These are phyloP conservation scores for Hartigia nigra DNA, from an alignment of 2,888 invertebrate genomes.

Conservation along the genomic window DNA sequence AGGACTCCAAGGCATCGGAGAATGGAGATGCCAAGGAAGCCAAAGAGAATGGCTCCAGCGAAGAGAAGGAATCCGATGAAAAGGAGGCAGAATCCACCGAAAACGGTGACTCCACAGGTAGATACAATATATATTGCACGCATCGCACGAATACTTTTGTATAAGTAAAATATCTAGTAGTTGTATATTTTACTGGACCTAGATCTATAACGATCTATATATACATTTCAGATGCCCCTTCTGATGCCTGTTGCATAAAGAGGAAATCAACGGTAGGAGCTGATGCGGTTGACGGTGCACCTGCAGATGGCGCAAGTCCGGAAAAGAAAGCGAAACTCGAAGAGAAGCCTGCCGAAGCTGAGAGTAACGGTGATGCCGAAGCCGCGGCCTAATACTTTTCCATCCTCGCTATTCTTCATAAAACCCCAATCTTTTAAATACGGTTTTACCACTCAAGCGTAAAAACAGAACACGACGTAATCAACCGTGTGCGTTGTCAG, in stretches of 20 bases:
- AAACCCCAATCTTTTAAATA: conserved; percentile 50
- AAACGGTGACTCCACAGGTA: conserved; percentile 66
- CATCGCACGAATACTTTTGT: conserved; percentile 18
- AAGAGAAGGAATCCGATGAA: conserved; percentile 63
- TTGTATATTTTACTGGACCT: background rate
- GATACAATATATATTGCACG: conserved; percentile 6
- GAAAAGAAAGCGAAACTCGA: conserved; percentile 80
- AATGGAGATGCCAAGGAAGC: conserved; percentile 61
- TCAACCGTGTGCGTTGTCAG: conserved; percentile 42
- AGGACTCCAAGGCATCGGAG: conserved; percentile 63
- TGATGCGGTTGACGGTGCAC: conserved; percentile 64
- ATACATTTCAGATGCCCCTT: conserved; percentile 48
- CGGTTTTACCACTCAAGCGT: conserved; percentile 48
- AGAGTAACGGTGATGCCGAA: conserved; percentile 68
- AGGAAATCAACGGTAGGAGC: conserved; percentile 76
- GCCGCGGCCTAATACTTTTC: conserved; percentile 59
- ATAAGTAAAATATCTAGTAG: conserved; percentile 27
- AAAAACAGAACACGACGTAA: conserved; percentile 49
- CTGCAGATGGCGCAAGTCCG: conserved; percentile 73
- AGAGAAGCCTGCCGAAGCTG: conserved; percentile 71
- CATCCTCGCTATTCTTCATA: conserved; percentile 35
- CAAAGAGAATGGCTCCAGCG: conserved; percentile 65
- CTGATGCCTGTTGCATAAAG: conserved; percentile 70
- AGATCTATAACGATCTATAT: background rate
- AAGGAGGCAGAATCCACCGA: conserved; percentile 64